Evolutionary conservation across 2,888 invertebrate species (phyloP).

Genomic region (Xanthorhoe spadicearia): DNA sequence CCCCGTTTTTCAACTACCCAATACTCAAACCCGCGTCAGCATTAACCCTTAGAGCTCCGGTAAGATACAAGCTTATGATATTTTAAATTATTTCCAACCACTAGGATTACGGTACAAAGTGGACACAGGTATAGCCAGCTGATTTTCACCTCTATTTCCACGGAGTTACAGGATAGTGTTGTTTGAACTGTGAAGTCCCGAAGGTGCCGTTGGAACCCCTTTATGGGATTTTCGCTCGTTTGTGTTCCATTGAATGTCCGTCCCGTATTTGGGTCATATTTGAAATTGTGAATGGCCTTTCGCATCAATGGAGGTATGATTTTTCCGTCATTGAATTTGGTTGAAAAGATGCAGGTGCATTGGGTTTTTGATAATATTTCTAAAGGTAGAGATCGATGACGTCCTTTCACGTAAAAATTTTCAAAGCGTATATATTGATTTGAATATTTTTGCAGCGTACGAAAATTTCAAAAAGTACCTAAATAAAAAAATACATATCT

Average conservation of each 20-base stretch:
- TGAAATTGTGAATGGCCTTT: conserved; percentile 56
- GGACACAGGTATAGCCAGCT: conserved; percentile 4
- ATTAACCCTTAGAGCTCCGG: conserved; percentile 34
- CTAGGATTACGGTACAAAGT: conserved; percentile 32
- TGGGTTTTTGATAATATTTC: conserved; percentile 22
- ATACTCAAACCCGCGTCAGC: conserved; percentile 33
- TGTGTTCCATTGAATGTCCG: conserved; percentile 42
- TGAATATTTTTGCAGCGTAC: no score
- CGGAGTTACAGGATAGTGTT: conserved; percentile 7
- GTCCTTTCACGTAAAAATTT: background rate
- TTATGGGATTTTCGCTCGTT: conserved; percentile 48
- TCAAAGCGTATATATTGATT: no score
- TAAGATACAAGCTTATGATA: conserved; percentile 38
- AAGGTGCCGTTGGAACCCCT: conserved; percentile 38
- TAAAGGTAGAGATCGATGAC: conserved; percentile 1
- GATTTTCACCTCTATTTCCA: conserved; percentile 19
- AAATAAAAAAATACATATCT: no score
- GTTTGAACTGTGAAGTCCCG: conserved; percentile 17
- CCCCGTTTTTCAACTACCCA: conserved; percentile 31
- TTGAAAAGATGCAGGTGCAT: conserved; percentile 37
- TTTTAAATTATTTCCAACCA: conserved; percentile 41
- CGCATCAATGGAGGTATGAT: conserved; percentile 40
- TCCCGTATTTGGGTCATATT: conserved; percentile 60
- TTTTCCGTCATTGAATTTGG: conserved; percentile 35
- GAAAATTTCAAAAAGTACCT: no score